phyloP scores from a whole-genome alignment of 1,140 invertebrate species.

The Brachionus asplanchnoidis region DNA sequence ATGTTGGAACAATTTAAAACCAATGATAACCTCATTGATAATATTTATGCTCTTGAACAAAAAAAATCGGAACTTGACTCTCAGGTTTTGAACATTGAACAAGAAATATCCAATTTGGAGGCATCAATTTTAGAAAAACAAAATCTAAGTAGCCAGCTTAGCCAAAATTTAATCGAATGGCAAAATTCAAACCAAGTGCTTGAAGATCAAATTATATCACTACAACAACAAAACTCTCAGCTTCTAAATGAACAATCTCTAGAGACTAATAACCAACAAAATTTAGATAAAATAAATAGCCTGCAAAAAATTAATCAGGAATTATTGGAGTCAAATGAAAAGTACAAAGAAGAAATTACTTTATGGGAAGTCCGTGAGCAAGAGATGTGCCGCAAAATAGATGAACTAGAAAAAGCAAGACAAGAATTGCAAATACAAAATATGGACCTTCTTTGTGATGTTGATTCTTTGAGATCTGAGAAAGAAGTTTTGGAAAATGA shows the following conservation, averaged over 20 bases:
- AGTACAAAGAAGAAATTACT: neutral
- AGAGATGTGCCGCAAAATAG: neutral
- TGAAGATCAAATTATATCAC: neutral
- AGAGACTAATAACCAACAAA: neutral
- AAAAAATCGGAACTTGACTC: too few species aligned
- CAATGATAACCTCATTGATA: too few species aligned
- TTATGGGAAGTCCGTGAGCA: too few species aligned
- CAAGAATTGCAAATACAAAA: conserved; percentile 24
- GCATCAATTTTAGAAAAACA: neutral
- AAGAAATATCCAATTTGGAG: neutral
- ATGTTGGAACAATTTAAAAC: too few species aligned
- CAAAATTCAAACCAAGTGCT: neutral
- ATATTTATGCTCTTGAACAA: too few species aligned
- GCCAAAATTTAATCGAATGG: conserved; percentile 15
- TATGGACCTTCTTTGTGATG: neutral
- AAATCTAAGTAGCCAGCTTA: neutral
- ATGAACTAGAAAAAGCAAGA: neutral
- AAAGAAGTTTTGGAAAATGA: conserved; percentile 18
- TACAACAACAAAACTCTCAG: neutral
- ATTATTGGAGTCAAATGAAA: neutral
- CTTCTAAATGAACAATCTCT: neutral
- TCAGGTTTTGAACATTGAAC: neutral
- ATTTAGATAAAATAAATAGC: neutral
- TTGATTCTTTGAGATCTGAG: neutral
- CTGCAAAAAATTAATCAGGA: neutral